These are phyloP conservation scores for Pteromalus puparum DNA, from an alignment of 1,140 invertebrate species.

Conservation along the genomic window DNA sequence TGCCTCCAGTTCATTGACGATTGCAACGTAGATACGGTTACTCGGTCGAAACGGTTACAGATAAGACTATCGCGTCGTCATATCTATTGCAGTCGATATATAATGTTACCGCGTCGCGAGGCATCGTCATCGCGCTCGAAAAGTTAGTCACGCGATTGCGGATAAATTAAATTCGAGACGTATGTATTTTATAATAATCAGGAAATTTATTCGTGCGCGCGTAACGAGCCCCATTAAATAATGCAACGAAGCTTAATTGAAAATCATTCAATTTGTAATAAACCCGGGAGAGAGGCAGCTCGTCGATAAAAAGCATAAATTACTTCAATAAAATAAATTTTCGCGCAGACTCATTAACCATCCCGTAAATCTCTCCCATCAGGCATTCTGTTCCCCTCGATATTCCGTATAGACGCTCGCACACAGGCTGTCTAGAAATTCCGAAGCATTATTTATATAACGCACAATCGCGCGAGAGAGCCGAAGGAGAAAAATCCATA, in stretches of 20 bases:
- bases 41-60: not conserved
- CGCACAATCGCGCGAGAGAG: constrained; percentile 1
- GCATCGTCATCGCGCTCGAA: not conserved
- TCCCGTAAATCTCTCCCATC: constrained; percentile 9
- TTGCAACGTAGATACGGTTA: not conserved
- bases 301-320: not conserved
- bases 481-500: not conserved
- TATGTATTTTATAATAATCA: no score
- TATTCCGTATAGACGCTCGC: not conserved
- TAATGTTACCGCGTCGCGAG: not conserved
- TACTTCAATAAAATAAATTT: constrained; percentile 23
- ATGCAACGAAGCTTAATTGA: not conserved
- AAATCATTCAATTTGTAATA: not conserved
- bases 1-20: not conserved
- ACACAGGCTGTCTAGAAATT: not conserved
- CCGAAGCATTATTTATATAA: constrained; percentile 39
- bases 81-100: not conserved
- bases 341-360: constrained; percentile 13
- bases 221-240: not conserved
- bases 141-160: no score
- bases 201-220: no score
- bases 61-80: not conserved
- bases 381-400: not conserved
- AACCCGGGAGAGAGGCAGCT: not conserved
- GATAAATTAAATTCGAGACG: no score